Evolutionary conservation across 2,113 vertebrate genomes (phyloP).

Genomic region (Chaetura pelagica): DNA sequence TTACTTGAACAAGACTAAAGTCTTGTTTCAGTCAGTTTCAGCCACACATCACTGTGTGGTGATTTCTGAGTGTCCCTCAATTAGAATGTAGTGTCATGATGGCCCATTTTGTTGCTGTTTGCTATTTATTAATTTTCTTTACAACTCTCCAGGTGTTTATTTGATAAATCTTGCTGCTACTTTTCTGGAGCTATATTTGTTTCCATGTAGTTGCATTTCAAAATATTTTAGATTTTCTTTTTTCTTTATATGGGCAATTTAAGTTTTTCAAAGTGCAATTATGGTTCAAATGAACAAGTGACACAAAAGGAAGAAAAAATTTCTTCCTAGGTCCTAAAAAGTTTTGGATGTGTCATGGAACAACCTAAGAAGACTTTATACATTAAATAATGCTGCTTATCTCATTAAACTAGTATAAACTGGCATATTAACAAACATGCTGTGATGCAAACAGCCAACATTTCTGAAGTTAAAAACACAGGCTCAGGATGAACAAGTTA

Average conservation of each 20-base stretch:
- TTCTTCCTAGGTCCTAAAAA: neutral
- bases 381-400: neutral
- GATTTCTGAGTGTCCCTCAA: neutral
- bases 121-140: neutral
- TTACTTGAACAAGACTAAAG: neutral
- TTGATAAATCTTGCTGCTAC: neutral
- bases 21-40: neutral
- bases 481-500: neutral
- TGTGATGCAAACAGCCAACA: neutral
- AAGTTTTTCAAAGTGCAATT: neutral
- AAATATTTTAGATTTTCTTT: neutral
- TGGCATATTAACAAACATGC: neutral
- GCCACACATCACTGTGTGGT: no score
- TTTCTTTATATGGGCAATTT: neutral
- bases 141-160: neutral
- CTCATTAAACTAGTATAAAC: neutral
- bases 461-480: neutral
- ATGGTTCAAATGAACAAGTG: neutral
- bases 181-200: neutral
- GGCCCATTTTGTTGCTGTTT: neutral
- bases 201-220: neutral
- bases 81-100: no score
- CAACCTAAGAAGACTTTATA: neutral
- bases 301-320: neutral
- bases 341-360: neutral